A percentile compares a stretch with the other conserved stretches of the same genome.
Conservation (phyloP, 1,140 invertebrate genomes). For the Anastrepha ludens region DNA sequence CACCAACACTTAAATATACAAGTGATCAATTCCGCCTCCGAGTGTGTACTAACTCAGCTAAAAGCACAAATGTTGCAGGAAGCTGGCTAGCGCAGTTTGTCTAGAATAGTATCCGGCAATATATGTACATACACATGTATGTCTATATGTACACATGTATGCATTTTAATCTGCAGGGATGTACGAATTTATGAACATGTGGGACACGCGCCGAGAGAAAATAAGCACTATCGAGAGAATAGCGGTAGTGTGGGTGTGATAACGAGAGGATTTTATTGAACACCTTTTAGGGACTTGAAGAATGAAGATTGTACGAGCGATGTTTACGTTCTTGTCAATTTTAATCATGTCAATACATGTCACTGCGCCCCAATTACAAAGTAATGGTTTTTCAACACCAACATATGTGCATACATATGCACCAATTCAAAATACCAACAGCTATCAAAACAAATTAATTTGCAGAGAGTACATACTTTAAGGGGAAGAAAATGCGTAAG, state of each 20-base stretch:
- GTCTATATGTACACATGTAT: not conserved
- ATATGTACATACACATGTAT: not conserved
- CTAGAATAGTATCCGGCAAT: conserved; percentile 7
- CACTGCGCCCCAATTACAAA: no score
- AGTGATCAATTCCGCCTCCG: conserved; percentile 72
- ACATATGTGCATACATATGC: no score
- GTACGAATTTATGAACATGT: conserved; percentile 15
- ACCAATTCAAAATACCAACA: no score
- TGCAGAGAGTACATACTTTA: no score
- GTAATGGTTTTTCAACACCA: no score
- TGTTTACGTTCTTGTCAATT: no score
- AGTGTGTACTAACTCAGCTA: conserved; percentile 68
- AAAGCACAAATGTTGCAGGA: conserved; percentile 47
- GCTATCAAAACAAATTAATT: no score
- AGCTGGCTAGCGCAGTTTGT: not conserved
- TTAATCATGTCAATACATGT: no score
- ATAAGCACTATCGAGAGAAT: not conserved
- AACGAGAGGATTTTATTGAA: no score
- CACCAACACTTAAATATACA: conserved; percentile 60
- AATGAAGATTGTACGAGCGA: no score
- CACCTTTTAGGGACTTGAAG: not conserved
- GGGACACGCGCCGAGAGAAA: not conserved
- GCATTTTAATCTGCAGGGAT: not conserved
- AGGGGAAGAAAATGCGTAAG: no score
- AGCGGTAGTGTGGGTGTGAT: not conserved